These are phyloP conservation scores for Drosophila aldrichi DNA, from an alignment of 2,888 invertebrate genomes.

Conservation along the genomic window DNA sequence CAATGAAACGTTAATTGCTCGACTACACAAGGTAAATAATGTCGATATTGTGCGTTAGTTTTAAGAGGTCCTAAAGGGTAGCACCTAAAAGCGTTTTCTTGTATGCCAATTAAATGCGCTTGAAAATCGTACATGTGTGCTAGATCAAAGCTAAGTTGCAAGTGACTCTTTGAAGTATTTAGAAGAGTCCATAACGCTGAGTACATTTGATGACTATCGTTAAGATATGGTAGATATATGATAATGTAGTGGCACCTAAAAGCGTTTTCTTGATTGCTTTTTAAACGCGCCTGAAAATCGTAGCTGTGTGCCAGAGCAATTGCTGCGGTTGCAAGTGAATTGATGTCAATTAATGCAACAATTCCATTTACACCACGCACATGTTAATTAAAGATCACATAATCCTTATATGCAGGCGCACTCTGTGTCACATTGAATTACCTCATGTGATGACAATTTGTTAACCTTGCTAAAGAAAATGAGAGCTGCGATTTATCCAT, in stretches of 20 bases:
- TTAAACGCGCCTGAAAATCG: constrained; percentile 64
- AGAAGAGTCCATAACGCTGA: constrained; percentile 44
- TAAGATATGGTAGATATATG: constrained; percentile 1
- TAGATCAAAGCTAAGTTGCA: constrained; percentile 63
- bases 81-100: constrained; percentile 77
- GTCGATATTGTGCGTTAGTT: constrained; percentile 31
- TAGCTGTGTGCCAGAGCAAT: constrained; percentile 58
- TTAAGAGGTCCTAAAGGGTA: too few relatives aligned
- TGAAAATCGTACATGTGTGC: constrained; percentile 77
- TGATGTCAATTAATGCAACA: constrained; percentile 21
- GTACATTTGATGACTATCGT: constrained; percentile 24
- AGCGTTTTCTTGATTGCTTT: constrained; percentile 63
- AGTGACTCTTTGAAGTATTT: constrained; percentile 40
- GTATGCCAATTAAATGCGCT: constrained; percentile 51
- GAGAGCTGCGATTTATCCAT: constrained; percentile 6
- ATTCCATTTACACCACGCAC: constrained; percentile 48
- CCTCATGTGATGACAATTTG: constrained; percentile 7
- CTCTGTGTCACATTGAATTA: constrained; percentile 68
- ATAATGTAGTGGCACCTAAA: constrained; percentile 50
- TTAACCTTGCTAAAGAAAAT: constrained; percentile 7
- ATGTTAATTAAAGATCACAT: constrained; percentile 7
- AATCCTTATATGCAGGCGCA: constrained; percentile 53
- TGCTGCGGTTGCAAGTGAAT: constrained; percentile 41
- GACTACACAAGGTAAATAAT: constrained; percentile 92
- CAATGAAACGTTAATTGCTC: constrained; percentile 94